Percentiles rank a stretch among this genome's conserved stretches.
Conservation (phyloP, 2,888 invertebrate species). For the Augochlorella aurata region DNA sequence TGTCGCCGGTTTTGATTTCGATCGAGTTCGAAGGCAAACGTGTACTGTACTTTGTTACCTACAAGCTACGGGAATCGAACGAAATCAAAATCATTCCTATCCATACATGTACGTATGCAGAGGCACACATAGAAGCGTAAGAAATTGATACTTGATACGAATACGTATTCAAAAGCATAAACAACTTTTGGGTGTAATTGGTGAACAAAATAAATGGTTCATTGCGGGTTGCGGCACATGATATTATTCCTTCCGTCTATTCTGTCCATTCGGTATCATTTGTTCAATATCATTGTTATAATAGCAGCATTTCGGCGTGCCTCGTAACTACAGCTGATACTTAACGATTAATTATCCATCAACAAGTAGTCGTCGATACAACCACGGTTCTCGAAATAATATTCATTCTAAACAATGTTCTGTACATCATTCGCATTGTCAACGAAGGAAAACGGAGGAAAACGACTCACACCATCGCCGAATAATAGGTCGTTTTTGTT, state of each 20-base stretch:
- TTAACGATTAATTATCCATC: background rate
- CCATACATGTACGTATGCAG: too few relatives aligned
- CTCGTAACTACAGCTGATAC: background rate
- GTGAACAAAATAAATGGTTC: constrained; percentile 17
- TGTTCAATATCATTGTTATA: background rate
- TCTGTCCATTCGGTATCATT: background rate
- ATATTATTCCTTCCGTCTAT: constrained; percentile 12
- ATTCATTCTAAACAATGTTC: background rate
- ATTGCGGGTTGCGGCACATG: background rate
- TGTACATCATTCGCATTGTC: too few relatives aligned
- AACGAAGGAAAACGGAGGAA: background rate
- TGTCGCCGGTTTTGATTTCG: background rate
- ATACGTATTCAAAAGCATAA: background rate
- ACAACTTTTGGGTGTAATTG: background rate
- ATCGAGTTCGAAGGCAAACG: background rate
- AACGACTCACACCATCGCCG: too few relatives aligned
- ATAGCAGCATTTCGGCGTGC: background rate
- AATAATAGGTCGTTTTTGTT: background rate
- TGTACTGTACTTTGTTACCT: constrained; percentile 3
- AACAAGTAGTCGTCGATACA: background rate
- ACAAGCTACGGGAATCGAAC: background rate
- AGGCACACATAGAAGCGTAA: too few relatives aligned
- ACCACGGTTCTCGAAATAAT: constrained; percentile 6
- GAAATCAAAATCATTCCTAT: background rate
- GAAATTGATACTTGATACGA: too few relatives aligned